phyloP scores from a whole-genome alignment of 2,888 invertebrate species.

The Trachelus stipa region DNA sequence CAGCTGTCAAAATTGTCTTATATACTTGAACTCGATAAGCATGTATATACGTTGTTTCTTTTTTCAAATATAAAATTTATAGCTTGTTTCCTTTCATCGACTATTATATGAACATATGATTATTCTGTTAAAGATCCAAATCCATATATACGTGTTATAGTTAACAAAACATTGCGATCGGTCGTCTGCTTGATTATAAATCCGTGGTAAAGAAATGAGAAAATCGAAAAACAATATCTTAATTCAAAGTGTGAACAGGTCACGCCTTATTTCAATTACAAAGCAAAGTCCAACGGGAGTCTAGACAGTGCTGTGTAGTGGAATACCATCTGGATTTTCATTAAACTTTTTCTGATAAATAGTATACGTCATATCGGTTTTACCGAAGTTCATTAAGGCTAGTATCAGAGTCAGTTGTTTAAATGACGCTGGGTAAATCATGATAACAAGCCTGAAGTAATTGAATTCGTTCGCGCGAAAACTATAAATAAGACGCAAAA shows the following conservation, averaged over 20 bases:
- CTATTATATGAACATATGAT: neutral
- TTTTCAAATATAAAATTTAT: neutral
- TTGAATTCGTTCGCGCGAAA: neutral
- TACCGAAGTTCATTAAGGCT: neutral
- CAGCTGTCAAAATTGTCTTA: neutral
- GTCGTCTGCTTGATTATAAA: neutral
- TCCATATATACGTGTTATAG: neutral
- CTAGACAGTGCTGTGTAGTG: conserved; percentile 47
- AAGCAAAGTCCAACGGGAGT: conserved; percentile 56
- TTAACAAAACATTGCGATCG: neutral
- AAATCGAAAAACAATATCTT: neutral
- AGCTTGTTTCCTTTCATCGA: neutral
- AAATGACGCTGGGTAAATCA: neutral
- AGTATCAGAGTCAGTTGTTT: neutral
- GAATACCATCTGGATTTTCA: conserved; percentile 8
- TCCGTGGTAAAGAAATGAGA: neutral
- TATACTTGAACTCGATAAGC: neutral
- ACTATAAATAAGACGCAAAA: neutral
- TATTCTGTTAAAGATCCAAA: neutral
- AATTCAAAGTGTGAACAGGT: neutral
- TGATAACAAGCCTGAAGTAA: neutral
- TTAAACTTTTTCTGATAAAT: neutral
- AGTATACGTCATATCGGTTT: neutral
- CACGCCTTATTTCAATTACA: neutral
- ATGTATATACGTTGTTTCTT: neutral